phyloP scores from a whole-genome alignment of 2,888 invertebrate species.

The Epirrhoe alternata region DNA sequence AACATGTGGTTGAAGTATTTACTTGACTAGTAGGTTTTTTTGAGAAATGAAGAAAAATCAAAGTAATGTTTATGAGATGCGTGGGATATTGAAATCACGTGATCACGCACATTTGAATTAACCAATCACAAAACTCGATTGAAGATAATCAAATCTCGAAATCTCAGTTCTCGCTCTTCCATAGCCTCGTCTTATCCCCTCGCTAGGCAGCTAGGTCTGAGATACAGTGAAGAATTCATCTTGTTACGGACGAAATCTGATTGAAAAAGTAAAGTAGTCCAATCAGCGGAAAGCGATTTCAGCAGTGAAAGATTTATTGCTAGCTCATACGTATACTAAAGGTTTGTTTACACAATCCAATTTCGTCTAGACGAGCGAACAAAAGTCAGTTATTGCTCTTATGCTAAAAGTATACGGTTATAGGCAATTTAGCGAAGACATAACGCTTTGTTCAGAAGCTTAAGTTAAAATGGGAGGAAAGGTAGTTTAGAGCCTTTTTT shows the following conservation, averaged over 20 bases:
- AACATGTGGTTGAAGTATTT: no score
- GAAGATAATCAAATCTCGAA: no score
- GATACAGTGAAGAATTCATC: slow-evolving; percentile 10
- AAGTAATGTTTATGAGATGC: no score
- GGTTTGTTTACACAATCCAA: slow-evolving; percentile 11
- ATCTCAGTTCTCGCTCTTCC: background rate
- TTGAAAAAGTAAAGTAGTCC: slow-evolving; percentile 12
- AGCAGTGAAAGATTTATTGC: slow-evolving; percentile 21
- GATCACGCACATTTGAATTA: no score
- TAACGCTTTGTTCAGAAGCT: background rate
- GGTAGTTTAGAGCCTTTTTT: no score
- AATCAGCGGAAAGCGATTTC: slow-evolving; percentile 20
- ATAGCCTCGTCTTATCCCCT: background rate
- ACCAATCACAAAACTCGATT: no score
- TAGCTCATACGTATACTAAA: slow-evolving; percentile 11
- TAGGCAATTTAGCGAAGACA: background rate
- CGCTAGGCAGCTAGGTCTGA: background rate
- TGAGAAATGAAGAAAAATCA: no score
- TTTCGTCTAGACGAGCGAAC: slow-evolving; percentile 1
- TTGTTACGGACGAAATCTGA: slow-evolving; percentile 17
- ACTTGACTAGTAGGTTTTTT: no score
- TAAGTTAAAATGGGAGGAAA: no score
- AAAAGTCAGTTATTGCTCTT: background rate
- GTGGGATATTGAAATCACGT: no score
- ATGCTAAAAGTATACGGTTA: background rate